Evolutionary conservation across 2,113 vertebrate species (phyloP), one percentile per base, ranked within the genome.

Genomic region (Syngnathus scovelli): DNA sequence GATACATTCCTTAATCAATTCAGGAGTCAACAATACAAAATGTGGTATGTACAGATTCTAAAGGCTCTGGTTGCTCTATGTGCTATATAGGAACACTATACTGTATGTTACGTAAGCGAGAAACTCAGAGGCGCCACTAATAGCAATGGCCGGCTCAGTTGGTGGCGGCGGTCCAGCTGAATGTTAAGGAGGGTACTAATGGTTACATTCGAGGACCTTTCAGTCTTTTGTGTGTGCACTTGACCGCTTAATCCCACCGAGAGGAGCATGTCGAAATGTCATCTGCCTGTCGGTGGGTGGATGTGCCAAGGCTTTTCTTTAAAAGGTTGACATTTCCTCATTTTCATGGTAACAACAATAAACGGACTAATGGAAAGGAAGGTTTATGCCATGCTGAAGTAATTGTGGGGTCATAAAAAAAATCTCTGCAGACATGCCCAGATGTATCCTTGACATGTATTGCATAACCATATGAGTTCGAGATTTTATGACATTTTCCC

Each of bases 301-400:
- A 41, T 58, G 41, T 5, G 75, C 75, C 74, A 60, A 37, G 52
- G 73, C 70, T 78, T 82, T 85, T 83, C n/a, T 68, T 46, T 72
- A 52, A 71, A 52, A 61, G 36, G 76, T 68, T 3, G 56, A 59
- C 63, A 9, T 85, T 67, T 71, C 67, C 56, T 69, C 75, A 38
- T 69, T 27, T 55, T 55, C 23, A 27, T 10, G 13, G 52, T n/a
- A 27, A 55, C 3, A 37, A 59, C 36, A 51, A 37, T 7, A 64
- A 54, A 64, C 21, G 49, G 68, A 49, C 54, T 65, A 19, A 5
- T 0, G 38, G 8, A 38, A 65, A 39, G 67, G 69, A 72, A 76
- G 78, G 75, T 79, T 79, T 56, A 11, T 54, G 67, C 64, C 55
- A 18, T 1, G 49, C 49, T 21, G 49, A 21, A 9, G 49, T 52